A percentile compares a stretch with the other conserved stretches of the same genome.
These are phyloP conservation scores for Brachycybe producta DNA, from an alignment of 2,888 invertebrate species.

Conservation along the genomic window DNA sequence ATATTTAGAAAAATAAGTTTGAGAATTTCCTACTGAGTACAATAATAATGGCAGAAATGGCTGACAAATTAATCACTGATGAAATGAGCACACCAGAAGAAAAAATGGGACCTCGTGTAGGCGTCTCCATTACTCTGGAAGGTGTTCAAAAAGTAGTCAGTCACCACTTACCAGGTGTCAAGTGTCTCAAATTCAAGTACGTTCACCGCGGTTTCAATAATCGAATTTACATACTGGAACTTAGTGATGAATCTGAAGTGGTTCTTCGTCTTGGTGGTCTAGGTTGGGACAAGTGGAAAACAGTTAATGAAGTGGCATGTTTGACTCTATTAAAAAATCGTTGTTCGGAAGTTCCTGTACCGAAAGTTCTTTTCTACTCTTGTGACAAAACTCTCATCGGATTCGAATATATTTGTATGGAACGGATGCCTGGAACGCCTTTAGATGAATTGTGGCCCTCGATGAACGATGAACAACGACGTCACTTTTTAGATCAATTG, in stretches of 20 bases:
- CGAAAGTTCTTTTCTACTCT: not conserved
- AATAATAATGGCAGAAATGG: too few relatives aligned
- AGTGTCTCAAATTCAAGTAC: not conserved
- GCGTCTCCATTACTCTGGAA: not conserved
- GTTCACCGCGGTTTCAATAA: slow-evolving; percentile 5
- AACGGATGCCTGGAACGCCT: not conserved
- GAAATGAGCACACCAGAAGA: not conserved
- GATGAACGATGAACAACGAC: not conserved
- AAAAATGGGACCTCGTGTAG: not conserved
- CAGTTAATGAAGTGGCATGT: not conserved
- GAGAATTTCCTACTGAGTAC: too few relatives aligned
- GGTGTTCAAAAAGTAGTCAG: not conserved
- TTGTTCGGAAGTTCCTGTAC: not conserved
- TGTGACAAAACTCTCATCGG: not conserved
- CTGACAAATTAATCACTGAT: too few relatives aligned
- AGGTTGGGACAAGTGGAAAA: not conserved
- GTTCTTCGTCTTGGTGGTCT: not conserved
- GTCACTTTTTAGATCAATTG: not conserved
- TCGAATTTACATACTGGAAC: not conserved
- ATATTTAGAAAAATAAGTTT: too few relatives aligned
- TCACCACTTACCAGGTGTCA: not conserved
- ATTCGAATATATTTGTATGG: not conserved
- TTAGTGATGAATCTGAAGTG: not conserved
- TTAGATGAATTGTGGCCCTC: slow-evolving; percentile 2
- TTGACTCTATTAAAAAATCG: not conserved